Evolutionary conservation across 2,888 invertebrate genomes (phyloP).

Genomic region (Plebejus anna): DNA sequence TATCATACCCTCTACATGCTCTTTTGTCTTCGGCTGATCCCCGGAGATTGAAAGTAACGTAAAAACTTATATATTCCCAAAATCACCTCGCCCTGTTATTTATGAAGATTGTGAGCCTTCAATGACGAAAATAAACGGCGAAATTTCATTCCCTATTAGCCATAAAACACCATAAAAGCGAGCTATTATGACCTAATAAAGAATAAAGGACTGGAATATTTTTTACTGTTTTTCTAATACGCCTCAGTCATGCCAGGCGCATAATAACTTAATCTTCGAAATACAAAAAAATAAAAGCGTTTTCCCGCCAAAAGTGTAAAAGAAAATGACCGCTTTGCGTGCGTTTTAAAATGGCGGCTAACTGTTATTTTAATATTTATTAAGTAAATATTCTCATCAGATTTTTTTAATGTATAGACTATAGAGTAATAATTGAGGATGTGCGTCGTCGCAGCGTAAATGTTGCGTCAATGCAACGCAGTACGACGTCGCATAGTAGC

Average conservation of each 20-base stretch:
- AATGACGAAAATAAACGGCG: conserved; percentile 19
- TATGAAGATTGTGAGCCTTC: conserved; percentile 14
- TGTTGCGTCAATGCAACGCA: too few species aligned
- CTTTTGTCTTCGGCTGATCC: background rate
- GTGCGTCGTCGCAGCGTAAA: too few species aligned
- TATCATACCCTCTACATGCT: background rate
- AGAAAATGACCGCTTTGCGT: conserved; percentile 17
- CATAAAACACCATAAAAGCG: conserved; percentile 19
- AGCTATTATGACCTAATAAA: conserved; percentile 19
- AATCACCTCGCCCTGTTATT: background rate
- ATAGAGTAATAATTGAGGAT: too few species aligned
- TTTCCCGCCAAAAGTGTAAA: conserved; percentile 25
- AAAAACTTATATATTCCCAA: background rate
- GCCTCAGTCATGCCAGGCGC: conserved; percentile 61
- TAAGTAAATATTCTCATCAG: background rate
- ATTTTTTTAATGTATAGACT: too few species aligned
- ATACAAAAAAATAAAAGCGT: conserved; percentile 32
- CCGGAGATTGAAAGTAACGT: conserved; percentile 2
- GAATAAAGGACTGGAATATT: conserved; percentile 14
- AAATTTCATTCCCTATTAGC: conserved; percentile 16
- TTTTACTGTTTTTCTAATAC: conserved; percentile 42
- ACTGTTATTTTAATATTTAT: background rate
- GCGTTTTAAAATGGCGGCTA: conserved; percentile 4
- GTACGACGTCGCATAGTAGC: too few species aligned
- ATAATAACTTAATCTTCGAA: conserved; percentile 60